phyloP scores from a whole-genome alignment of 2,113 vertebrate species.

The Dunckerocampus dactyliophorus region DNA sequence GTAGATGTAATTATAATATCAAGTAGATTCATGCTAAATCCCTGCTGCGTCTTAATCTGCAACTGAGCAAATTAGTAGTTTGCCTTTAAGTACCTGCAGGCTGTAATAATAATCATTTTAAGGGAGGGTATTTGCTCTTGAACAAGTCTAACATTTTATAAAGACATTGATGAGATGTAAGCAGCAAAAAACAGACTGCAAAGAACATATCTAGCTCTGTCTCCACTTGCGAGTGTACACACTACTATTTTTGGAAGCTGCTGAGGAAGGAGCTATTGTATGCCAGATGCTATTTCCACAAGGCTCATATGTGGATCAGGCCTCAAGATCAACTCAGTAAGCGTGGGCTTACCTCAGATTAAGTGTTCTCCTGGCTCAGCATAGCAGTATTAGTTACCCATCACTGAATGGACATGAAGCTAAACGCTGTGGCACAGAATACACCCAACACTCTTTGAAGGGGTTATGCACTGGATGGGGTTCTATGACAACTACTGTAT shows the following conservation, averaged over 20 bases:
- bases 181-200: slow-evolving; percentile 2
- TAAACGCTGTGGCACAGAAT: slow-evolving; percentile 62
- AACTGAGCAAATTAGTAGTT: slow-evolving; percentile 10
- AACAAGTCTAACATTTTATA: slow-evolving; percentile 17
- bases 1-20: too few relatives aligned
- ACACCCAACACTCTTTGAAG: slow-evolving; percentile 42
- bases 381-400: slow-evolving; percentile 59
- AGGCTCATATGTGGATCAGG: slow-evolving; percentile 60
- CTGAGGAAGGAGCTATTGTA: slow-evolving; percentile 34
- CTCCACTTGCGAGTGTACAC: slow-evolving; percentile 31
- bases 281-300: slow-evolving; percentile 68
- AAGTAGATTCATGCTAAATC: slow-evolving; percentile 2
- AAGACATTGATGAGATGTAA: slow-evolving; percentile 8
- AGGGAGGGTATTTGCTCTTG: slow-evolving; percentile 7
- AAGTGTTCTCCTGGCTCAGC: slow-evolving; percentile 67
- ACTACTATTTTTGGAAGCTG: slow-evolving; percentile 56
- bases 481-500: slow-evolving; percentile 15
- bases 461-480: slow-evolving; percentile 45
- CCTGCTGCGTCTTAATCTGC: neutral
- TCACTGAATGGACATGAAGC: slow-evolving; percentile 51
- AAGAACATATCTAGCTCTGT: slow-evolving; percentile 15
- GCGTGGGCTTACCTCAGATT: slow-evolving; percentile 72
- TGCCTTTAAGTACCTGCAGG: slow-evolving; percentile 1
- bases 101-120: slow-evolving; percentile 10
- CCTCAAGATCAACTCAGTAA: slow-evolving; percentile 64